phyloP scores from a whole-genome alignment of 2,797 vertebrate species.

The Danio kyathit region DNA sequence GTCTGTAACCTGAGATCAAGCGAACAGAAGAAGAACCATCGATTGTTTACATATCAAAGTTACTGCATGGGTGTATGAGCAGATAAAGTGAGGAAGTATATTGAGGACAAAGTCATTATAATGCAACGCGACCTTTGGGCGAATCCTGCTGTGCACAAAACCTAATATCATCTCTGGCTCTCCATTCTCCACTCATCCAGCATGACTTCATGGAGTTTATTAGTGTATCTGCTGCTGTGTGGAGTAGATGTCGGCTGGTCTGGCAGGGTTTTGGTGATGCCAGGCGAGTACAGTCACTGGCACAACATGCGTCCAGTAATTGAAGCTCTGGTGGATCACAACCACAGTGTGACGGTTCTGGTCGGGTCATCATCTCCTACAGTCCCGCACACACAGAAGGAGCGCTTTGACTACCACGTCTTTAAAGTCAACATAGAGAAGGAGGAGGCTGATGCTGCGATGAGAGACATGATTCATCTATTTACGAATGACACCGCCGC shows the following conservation, averaged over 20 bases:
- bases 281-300: slow-evolving; percentile 80
- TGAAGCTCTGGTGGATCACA: slow-evolving; percentile 68
- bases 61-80: too few species aligned
- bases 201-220: background rate
- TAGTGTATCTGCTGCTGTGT: slow-evolving; percentile 29
- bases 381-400: slow-evolving; percentile 46
- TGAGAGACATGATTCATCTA: slow-evolving; percentile 30
- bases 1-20: too few species aligned
- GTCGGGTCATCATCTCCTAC: slow-evolving; percentile 63
- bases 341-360: slow-evolving; percentile 76
- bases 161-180: too few species aligned
- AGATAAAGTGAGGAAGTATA: too few species aligned
- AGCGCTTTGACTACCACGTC: slow-evolving; percentile 39
- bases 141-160: background rate
- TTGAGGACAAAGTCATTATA: background rate
- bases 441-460: background rate
- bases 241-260: slow-evolving; percentile 51
- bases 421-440: slow-evolving; percentile 38
- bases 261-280: slow-evolving; percentile 76
- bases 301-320: slow-evolving; percentile 76
- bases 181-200: background rate
- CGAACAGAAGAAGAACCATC: too few species aligned
- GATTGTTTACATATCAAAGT: too few species aligned
- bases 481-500: slow-evolving; percentile 57
- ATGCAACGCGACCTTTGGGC: slow-evolving; percentile 13